These are phyloP conservation scores for Drosophila rhopaloa DNA, from an alignment of 1,140 invertebrate genomes.

Conservation along the genomic window DNA sequence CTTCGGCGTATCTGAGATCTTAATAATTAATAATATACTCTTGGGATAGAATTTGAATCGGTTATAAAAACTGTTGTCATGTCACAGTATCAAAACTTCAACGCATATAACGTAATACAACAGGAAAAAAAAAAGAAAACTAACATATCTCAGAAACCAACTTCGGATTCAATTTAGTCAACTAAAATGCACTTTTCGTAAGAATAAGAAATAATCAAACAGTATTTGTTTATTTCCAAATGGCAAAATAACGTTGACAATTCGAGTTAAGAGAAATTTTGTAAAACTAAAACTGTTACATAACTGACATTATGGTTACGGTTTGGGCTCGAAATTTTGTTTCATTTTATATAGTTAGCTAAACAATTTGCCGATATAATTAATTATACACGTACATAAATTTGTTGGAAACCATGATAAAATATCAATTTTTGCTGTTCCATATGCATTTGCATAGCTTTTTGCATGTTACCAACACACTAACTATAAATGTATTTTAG, in stretches of 20 bases:
- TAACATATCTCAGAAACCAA: conserved; percentile 14
- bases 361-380: conserved; percentile 33
- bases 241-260: not conserved
- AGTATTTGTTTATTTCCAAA: not conserved
- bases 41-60: not conserved
- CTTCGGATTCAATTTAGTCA: not conserved
- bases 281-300: not conserved
- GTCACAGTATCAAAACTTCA: not conserved
- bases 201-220: not conserved
- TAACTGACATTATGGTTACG: not conserved
- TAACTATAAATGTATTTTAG: conserved; percentile 55
- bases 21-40: not conserved
- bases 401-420: conserved; percentile 1
- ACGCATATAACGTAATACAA: not conserved
- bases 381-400: conserved; percentile 26
- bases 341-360: conserved; percentile 43
- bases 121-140: not conserved
- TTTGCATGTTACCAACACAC: conserved; percentile 51
- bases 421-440: conserved; percentile 46
- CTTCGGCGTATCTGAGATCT: too few relatives aligned
- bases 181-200: not conserved
- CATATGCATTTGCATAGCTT: conserved; percentile 65
- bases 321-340: not conserved
- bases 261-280: not conserved
- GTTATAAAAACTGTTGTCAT: not conserved